Evolutionary conservation across 2,888 invertebrate genomes (phyloP).

Genomic region (Leptura quadrifasciata): DNA sequence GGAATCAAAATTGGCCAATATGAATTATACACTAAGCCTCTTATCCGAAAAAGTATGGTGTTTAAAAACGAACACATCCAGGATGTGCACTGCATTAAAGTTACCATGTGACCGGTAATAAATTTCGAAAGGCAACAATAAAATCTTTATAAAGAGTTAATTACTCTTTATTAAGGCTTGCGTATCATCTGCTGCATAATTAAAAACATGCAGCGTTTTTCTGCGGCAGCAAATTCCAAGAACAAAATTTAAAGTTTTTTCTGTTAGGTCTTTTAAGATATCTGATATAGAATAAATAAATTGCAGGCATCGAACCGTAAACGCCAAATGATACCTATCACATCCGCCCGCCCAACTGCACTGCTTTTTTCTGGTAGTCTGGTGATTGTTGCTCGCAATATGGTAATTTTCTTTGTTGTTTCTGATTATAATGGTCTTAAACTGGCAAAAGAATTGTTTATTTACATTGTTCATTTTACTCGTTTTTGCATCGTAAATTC

Average conservation of each 20-base stretch:
- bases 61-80: neutral
- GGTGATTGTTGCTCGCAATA: conserved; percentile 35
- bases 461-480: conserved; percentile 5
- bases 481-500: conserved; percentile 22
- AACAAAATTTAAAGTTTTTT: conserved; percentile 27
- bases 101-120: neutral
- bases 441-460: conserved; percentile 8
- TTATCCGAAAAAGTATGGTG: neutral
- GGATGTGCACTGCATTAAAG: conserved; percentile 16
- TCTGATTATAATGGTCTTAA: conserved; percentile 19
- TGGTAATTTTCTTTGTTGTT: conserved; percentile 42
- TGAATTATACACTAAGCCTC: neutral
- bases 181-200: conserved; percentile 28
- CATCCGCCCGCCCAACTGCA: conserved; percentile 37
- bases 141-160: conserved; percentile 17
- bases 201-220: conserved; percentile 30
- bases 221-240: conserved; percentile 26
- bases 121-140: neutral
- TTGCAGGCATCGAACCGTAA: conserved; percentile 37
- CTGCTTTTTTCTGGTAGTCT: conserved; percentile 35
- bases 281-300: conserved; percentile 36
- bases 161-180: conserved; percentile 29
- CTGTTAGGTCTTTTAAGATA: conserved; percentile 24
- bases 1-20: neutral
- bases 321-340: conserved; percentile 40